phyloP scores from a whole-genome alignment of 2,797 vertebrate species.

The Tiaroga cobitis region DNA sequence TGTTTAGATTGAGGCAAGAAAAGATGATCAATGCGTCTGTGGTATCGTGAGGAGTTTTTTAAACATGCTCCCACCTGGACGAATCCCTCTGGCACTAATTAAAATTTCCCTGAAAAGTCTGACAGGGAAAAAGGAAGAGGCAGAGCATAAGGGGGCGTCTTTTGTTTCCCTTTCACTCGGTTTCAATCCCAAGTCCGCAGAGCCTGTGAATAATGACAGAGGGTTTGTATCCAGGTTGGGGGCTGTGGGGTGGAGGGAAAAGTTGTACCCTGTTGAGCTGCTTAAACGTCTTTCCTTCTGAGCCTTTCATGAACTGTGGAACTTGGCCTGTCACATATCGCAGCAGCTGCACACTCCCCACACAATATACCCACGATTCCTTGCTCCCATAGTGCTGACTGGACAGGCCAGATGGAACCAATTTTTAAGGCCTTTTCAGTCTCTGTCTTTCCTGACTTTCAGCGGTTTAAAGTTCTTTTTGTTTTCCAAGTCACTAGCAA shows the following conservation, averaged over 20 bases:
- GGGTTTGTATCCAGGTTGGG: conserved; percentile 13
- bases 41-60: conserved; percentile 42
- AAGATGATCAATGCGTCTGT: conserved; percentile 46
- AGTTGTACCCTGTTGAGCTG: conserved; percentile 35
- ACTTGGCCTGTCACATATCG: conserved; percentile 61
- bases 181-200: conserved; percentile 40
- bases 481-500: conserved; percentile 58
- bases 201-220: conserved; percentile 44
- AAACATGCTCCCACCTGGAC: conserved; percentile 50
- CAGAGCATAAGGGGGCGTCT: conserved; percentile 29
- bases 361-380: conserved; percentile 67
- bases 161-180: conserved; percentile 53
- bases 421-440: conserved; percentile 68
- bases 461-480: conserved; percentile 66
- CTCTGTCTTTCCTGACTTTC: conserved; percentile 63
- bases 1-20: conserved; percentile 61
- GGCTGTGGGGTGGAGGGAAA: conserved; percentile 12
- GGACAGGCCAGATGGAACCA: conserved; percentile 71
- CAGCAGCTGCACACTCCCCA: conserved; percentile 68
- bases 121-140: conserved; percentile 14
- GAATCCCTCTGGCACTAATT: conserved; percentile 50
- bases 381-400: conserved; percentile 60
- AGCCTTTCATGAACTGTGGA: conserved; percentile 47
- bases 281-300: conserved; percentile 35
- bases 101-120: conserved; percentile 42